phyloP scores from a whole-genome alignment of 1,140 invertebrate genomes.

The Luehdorfia chinensis region DNA sequence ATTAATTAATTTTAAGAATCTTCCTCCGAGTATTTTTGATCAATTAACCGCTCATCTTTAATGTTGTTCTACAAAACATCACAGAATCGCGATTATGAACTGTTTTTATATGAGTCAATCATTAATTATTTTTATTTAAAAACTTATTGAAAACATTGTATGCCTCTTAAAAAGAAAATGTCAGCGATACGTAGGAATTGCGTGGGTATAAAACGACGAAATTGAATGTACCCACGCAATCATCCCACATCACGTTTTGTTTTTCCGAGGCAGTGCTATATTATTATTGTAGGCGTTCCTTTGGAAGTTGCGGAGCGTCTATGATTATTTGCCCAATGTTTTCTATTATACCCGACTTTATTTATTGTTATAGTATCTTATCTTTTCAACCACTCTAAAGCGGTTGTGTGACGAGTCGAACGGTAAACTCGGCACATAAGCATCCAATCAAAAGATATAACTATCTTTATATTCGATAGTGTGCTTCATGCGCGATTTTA shows the following conservation, averaged over 20 bases:
- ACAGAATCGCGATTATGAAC: not conserved
- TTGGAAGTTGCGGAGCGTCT: constrained; percentile 71
- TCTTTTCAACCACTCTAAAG: constrained; percentile 42
- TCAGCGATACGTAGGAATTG: constrained; percentile 40
- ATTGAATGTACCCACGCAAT: constrained; percentile 59
- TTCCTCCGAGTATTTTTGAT: not conserved
- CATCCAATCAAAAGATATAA: constrained; percentile 29
- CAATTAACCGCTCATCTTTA: constrained; percentile 9
- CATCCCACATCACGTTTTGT: constrained; percentile 53
- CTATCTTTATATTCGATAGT: constrained; percentile 41
- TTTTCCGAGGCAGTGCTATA: constrained; percentile 44
- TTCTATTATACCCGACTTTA: constrained; percentile 41
- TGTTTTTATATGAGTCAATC: not conserved
- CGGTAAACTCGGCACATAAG: constrained; percentile 37
- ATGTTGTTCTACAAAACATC: not conserved
- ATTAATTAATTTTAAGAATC: not conserved
- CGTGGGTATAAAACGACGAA: constrained; percentile 53
- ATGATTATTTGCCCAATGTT: constrained; percentile 53
- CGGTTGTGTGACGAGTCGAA: constrained; percentile 49
- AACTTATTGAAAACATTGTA: constrained; percentile 48
- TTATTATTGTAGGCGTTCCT: constrained; percentile 54
- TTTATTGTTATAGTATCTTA: constrained; percentile 54
- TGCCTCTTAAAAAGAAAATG: constrained; percentile 62
- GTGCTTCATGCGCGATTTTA: constrained; percentile 39
- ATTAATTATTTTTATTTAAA: no score